Evolutionary conservation across 2,888 invertebrate species (phyloP), one percentile per base, ranked within the genome.

Genomic region (Trilocha varians): DNA sequence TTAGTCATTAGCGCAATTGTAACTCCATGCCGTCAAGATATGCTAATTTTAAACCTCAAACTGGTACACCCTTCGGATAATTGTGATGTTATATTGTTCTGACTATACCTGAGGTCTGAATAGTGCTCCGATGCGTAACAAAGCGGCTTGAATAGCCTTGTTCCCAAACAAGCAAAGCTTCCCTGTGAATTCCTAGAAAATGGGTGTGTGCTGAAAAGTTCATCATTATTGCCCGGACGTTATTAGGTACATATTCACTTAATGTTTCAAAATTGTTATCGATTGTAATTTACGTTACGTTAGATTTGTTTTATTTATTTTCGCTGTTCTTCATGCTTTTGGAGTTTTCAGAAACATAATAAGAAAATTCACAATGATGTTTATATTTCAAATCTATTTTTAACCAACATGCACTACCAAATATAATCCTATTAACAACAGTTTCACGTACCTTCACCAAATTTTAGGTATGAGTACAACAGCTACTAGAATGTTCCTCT

Each of bases 1-100:
- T 53, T 50, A 47, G 45, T 61, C 61, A 63, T 66, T 65, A 64
- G 58, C 52, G 56, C 45, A 45, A 51, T 56, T 38, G 57, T 60
- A 55, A 57, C 53, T 50, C 37, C 45, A 52, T 60, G 55, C 53
- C 59, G 51, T 54, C 57, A 62, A 63, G 65, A 67, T 67, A 72
- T 69, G 71, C 61, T 68, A 72, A 72, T 68, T 62, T 62, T 56
- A 59, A 58, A 67, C 70, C 70, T 59, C 65, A 62, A 65, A 70
- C 62, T 64, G 62, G 54, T 55, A 53, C 55, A 59, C 48, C 52
- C 48, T 53, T 49, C 51, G 48, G 52, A 53, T 52, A 50, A 56
- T 50, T 64, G 59, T 49, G 59, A 67, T 53, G 62, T 63, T 55
- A 55, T 46, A 43, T 42, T 42, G 48, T 47, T 44, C 52, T 48